These are phyloP conservation scores for Melangyna quadrimaculata DNA, from an alignment of 2,888 invertebrate genomes.

Conservation along the genomic window DNA sequence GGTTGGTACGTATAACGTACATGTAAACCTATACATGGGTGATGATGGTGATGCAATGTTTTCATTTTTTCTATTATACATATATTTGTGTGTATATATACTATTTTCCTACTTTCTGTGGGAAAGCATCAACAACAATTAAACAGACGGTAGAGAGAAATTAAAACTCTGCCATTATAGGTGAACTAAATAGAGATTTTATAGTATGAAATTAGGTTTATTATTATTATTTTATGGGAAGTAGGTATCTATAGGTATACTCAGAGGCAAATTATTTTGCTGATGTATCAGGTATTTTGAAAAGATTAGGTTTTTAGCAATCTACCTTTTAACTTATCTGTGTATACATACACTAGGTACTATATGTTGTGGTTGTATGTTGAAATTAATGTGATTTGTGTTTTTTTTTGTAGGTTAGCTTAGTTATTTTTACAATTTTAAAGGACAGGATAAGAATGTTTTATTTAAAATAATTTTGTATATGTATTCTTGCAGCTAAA, in stretches of 20 bases:
- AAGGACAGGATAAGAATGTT: too few relatives aligned
- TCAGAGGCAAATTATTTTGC: not conserved
- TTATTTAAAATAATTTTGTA: too few relatives aligned
- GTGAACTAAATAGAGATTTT: constrained; percentile 45
- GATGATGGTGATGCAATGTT: constrained; percentile 19
- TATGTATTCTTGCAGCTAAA: too few relatives aligned
- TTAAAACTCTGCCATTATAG: constrained; percentile 45
- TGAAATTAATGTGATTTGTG: not conserved
- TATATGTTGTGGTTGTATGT: not conserved
- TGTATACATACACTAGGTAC: too few relatives aligned
- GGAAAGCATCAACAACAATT: too few relatives aligned
- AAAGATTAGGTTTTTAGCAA: not conserved
- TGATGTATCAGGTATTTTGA: not conserved
- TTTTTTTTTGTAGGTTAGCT: not conserved
- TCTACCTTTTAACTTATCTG: not conserved
- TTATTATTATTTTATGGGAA: not conserved
- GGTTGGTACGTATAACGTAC: not conserved
- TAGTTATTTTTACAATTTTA: too few relatives aligned
- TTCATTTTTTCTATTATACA: not conserved
- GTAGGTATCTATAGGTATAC: too few relatives aligned
- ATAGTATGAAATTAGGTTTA: constrained; percentile 42
- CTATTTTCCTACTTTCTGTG: not conserved
- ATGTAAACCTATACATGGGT: not conserved
- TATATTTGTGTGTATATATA: too few relatives aligned
- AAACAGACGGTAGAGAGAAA: not conserved